phyloP scores from a whole-genome alignment of 1,140 invertebrate genomes.

The Globodera rostochiensis region DNA sequence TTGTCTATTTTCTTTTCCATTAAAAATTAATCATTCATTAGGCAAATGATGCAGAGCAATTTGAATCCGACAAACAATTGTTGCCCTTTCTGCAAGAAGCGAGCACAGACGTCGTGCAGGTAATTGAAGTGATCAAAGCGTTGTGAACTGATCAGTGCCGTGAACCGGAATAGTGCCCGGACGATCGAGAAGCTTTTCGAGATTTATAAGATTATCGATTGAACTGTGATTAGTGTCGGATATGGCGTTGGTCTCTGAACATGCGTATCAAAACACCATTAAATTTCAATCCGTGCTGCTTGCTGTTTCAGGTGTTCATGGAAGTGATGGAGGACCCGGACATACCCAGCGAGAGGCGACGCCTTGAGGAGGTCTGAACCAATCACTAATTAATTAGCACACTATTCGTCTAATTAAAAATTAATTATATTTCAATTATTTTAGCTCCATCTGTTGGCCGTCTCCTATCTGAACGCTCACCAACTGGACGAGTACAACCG shows the following conservation, averaged over 20 bases:
- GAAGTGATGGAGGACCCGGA: slow-evolving; percentile 50
- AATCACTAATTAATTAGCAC: no score
- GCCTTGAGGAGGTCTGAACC: slow-evolving; percentile 45
- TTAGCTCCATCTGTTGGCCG: slow-evolving; percentile 51
- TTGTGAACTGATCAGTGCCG: no score
- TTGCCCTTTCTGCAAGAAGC: slow-evolving; percentile 51
- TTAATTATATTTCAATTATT: background rate
- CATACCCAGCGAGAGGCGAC: slow-evolving; percentile 44
- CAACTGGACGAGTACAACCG: slow-evolving; percentile 46
- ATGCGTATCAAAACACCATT: no score
- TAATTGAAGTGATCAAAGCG: slow-evolving; percentile 22
- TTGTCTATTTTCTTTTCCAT: slow-evolving; percentile 2
- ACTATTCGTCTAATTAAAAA: background rate
- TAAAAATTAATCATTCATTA: background rate
- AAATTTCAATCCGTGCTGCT: no score
- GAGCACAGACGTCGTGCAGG: slow-evolving; percentile 33
- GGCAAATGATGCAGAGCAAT: background rate
- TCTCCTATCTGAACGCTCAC: slow-evolving; percentile 47
- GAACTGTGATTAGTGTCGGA: background rate
- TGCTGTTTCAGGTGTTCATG: slow-evolving; percentile 27
- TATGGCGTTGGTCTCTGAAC: no score
- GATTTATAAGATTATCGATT: no score
- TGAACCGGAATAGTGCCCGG: no score
- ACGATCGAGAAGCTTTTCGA: no score
- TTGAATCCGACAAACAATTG: slow-evolving; percentile 37